Evolutionary conservation across 2,888 invertebrate genomes (phyloP).

Genomic region (Timema cristinae): DNA sequence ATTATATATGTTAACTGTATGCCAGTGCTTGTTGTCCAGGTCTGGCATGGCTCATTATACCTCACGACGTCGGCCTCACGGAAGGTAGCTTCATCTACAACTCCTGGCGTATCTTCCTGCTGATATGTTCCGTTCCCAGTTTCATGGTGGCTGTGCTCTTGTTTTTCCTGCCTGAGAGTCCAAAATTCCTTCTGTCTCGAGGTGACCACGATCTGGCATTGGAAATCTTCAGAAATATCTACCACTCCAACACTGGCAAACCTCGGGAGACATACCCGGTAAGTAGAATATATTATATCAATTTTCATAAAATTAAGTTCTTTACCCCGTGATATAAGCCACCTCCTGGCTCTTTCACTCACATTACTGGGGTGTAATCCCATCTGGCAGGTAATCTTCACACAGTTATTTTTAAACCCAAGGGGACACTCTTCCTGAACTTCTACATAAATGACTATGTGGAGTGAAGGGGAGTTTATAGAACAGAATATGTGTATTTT

Average conservation of each 20-base stretch:
- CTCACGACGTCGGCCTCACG: slow-evolving; percentile 60
- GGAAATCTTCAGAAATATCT: slow-evolving; percentile 76
- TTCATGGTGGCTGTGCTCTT: slow-evolving; percentile 80
- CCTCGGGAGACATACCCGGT: slow-evolving; percentile 72
- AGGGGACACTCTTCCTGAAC: too few species aligned
- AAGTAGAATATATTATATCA: slow-evolving; percentile 41
- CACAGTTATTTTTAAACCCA: too few species aligned
- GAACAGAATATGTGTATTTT: too few species aligned
- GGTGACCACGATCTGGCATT: slow-evolving; percentile 77
- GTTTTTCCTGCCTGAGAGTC: slow-evolving; percentile 83
- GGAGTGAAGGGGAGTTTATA: too few species aligned
- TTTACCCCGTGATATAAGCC: background rate
- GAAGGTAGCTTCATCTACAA: slow-evolving; percentile 73
- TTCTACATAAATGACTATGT: too few species aligned
- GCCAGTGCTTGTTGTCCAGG: slow-evolving; percentile 42
- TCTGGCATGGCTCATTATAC: slow-evolving; percentile 55
- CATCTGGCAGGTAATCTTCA: too few species aligned
- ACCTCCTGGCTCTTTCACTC: too few species aligned
- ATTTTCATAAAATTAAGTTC: background rate
- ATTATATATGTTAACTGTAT: too few species aligned
- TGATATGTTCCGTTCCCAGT: slow-evolving; percentile 84
- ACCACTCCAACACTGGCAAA: slow-evolving; percentile 74
- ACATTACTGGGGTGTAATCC: too few species aligned
- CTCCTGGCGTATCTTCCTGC: slow-evolving; percentile 88
- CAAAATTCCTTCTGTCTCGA: slow-evolving; percentile 78